Base-by-base conservation (phyloP, 2,888 invertebrate genomes). In the Mythimna ferrago region DNA sequence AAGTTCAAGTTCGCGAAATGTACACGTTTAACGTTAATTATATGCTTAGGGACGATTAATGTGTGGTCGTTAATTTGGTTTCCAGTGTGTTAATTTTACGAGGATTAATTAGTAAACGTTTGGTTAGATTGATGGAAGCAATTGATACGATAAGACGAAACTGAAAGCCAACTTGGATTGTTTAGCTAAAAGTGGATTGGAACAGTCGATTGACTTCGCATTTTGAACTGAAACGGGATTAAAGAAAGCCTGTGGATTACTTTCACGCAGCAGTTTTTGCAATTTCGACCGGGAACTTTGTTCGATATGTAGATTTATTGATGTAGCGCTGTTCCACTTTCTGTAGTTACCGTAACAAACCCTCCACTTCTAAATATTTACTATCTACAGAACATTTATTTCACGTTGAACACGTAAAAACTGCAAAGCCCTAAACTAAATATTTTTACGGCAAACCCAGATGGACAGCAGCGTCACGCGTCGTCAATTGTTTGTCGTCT, bases 1-100 rank as follows among this genome's bases (percentile, higher is more conserved):
- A 69, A 77, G 77, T 75, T 80, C 73, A 73, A 83, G 73, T 78
- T 74, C 63, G 66, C 67, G 61, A 71, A 84, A 76, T 76, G 68
- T 81, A 76, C 65, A 60, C 78, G 68, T 71, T 85, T 81, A 66
- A 76, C 56, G 32, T 82, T 84, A 78, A 85, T 82, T 77, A 71
- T 69, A 78, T 66, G 61, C 65, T 81, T 81, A 70, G 21, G 11
- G 48, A 54, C 61, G 70, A 84, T 70, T 67, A 58, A 81, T 76
- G 64, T 70, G 84, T 48, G 26, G 16, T 60, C 67, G 65, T 73
- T 84, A 72, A 81, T 78, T 76, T 67, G 53, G 54, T 70, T 81
- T 71, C 53, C 61, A 66, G 51, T 64, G 64, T 62, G 84, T 80
- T 80, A 54, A 73, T 80, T 74, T 57, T 54, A 67, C 58, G 14